Evolutionary conservation across 2,797 vertebrate species (phyloP), one percentile per base, ranked within the genome.

Genomic region (Semaprochilodus insignis): DNA sequence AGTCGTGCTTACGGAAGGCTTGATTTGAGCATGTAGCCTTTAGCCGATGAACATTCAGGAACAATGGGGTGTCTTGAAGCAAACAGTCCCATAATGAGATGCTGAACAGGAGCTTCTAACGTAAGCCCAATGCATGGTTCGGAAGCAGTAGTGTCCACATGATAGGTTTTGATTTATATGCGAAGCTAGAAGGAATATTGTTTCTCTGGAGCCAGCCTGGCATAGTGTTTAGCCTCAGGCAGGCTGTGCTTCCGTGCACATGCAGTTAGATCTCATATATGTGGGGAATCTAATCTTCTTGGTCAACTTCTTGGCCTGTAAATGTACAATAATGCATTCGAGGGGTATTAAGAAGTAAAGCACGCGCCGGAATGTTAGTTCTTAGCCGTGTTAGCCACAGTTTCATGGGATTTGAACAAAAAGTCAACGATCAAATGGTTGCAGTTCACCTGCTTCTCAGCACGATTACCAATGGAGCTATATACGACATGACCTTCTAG

Each of bases 131-230:
- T 60, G 44, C 44, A n/a, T 44, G 25, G 48, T 16, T 7, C 73
- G 48, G 36, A n/a, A 59, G 65, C 51, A 74, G 13, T n/a, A 51
- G 54, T 25, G 27, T 75, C 40, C 27, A 62, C 40, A 71, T 54
- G 25, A 70, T 34, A 23, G 52, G 16, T 60, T 77, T 70, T 76
- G 51, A 36, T 65, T 74, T 57, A 51, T 77, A 75, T 75, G 73
- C 34, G 44, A 60, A 60, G 73, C 40, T 75, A 23, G 60, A 60
- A 21, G 55, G 34, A 75, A 23, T 7, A 44, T 19, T 25, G 48
- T 6, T 13, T n/a, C n/a, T 51, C 48, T 52, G 48, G 36, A 70
- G n/a, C 0, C 27, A 54, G 52, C 25, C 52, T 16, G n/a, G 19
- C 7, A 23, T n/a, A 44, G 55, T 7, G 8, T 11, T 25, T 60